phyloP scores from a whole-genome alignment of 2,888 invertebrate genomes.

The Scrobipalpa costella region DNA sequence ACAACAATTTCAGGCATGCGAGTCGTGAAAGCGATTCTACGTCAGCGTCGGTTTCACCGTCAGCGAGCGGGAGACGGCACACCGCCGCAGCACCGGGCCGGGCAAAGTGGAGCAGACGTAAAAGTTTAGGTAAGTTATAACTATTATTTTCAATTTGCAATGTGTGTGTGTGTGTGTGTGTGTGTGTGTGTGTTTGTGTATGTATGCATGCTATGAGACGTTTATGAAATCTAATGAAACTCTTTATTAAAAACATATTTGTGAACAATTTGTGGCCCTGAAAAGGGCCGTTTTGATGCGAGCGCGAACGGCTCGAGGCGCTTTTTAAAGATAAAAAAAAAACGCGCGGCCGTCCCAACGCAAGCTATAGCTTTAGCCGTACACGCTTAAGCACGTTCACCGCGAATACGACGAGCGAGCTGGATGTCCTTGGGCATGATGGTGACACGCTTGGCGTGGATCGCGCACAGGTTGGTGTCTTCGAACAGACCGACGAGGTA shows the following conservation, averaged over 20 bases:
- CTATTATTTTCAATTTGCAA: too few species aligned
- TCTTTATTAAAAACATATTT: not conserved
- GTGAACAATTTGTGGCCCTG: not conserved
- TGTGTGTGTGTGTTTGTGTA: too few species aligned
- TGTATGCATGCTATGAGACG: too few species aligned
- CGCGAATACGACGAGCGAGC: slow-evolving; percentile 93
- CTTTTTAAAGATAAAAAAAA: not conserved
- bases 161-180: not conserved
- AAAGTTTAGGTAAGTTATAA: too few species aligned
- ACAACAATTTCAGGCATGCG: too few species aligned
- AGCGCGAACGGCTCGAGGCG: not conserved
- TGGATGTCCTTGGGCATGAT: slow-evolving; percentile 99
- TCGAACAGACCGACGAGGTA: slow-evolving; percentile 97
- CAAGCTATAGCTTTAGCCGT: not conserved
- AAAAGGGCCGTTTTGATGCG: not conserved
- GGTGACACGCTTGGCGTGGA: slow-evolving; percentile 93
- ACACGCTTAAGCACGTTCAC: slow-evolving; percentile 3
- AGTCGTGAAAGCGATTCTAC: too few species aligned
- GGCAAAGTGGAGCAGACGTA: too few species aligned
- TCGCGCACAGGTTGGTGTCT: slow-evolving; percentile 88
- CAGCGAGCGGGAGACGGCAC: too few species aligned
- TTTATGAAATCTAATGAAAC: too few species aligned
- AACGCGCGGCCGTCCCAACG: not conserved
- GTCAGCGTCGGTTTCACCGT: too few species aligned
- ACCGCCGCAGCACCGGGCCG: too few species aligned